Conservation (phyloP, 2,888 invertebrate genomes). For the Eupithecia subumbrata region DNA sequence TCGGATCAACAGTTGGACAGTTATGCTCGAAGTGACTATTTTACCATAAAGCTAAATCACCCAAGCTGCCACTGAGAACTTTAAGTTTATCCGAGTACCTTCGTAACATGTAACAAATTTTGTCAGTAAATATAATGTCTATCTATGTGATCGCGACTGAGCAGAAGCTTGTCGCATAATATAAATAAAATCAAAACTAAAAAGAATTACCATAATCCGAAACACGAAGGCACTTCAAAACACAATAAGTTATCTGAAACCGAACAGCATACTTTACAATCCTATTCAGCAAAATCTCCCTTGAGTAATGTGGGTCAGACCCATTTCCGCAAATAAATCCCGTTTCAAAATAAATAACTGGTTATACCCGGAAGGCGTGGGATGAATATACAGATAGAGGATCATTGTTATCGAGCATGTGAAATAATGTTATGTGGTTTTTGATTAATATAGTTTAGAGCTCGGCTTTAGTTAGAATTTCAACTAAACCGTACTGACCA, state of each 20-base stretch:
- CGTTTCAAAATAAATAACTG: constrained; percentile 77
- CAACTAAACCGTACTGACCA: not conserved
- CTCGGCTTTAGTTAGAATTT: not conserved
- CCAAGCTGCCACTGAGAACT: too few relatives aligned
- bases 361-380: constrained; percentile 56
- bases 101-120: too few relatives aligned
- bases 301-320: constrained; percentile 78
- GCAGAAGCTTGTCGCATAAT: not conserved
- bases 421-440: constrained; percentile 50
- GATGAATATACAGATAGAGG: constrained; percentile 57
- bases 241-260: constrained; percentile 71
- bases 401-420: constrained; percentile 60
- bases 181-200: not conserved
- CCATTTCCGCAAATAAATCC: constrained; percentile 79
- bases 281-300: constrained; percentile 76
- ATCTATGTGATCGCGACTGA: not conserved
- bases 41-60: too few relatives aligned
- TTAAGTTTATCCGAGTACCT: too few relatives aligned
- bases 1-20: too few relatives aligned
- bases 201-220: constrained; percentile 17
- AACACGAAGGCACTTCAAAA: constrained; percentile 55
- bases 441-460: constrained; percentile 37
- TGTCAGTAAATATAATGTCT: not conserved
- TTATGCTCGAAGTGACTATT: too few relatives aligned
- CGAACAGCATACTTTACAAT: constrained; percentile 72